phyloP scores from a whole-genome alignment of 2,113 vertebrate species.

The Sylvilagus bachmani region DNA sequence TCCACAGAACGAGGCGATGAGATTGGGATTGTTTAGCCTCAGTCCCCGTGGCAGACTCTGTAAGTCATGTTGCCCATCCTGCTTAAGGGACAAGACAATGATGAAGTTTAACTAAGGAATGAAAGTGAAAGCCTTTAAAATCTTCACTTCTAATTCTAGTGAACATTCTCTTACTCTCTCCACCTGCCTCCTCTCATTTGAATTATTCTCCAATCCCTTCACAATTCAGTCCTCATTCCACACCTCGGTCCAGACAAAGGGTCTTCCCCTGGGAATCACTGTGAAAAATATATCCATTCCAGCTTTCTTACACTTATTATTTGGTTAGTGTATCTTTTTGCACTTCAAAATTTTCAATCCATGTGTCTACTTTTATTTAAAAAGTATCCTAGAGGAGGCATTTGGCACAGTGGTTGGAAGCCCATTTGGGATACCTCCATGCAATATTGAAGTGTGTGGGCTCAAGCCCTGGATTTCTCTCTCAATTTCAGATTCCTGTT shows the following conservation, averaged over 20 bases:
- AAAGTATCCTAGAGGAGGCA: not conserved
- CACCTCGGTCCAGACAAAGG: not conserved
- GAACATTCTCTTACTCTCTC: not conserved
- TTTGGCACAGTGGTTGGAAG: too few species aligned
- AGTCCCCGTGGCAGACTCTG: accelerated
- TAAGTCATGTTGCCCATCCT: not conserved
- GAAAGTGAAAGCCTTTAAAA: not conserved
- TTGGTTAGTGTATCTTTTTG: not conserved
- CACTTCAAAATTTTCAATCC: not conserved
- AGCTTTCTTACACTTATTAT: not conserved
- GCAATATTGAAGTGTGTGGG: too few species aligned
- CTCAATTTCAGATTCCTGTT: too few species aligned
- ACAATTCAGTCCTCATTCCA: not conserved
- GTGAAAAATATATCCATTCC: not conserved
- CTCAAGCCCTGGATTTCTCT: too few species aligned
- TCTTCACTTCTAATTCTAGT: not conserved
- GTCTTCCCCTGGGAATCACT: not conserved
- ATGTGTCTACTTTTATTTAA: not conserved
- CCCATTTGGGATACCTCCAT: too few species aligned
- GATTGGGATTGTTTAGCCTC: not conserved
- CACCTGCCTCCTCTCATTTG: not conserved
- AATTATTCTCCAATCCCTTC: not conserved
- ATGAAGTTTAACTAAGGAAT: not conserved
- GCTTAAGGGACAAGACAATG: not conserved
- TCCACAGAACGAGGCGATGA: not conserved